Percentiles rank a stretch among this genome's conserved stretches.
These are phyloP conservation scores for Andrena haemorrhoa DNA, from an alignment of 2,888 invertebrate species.

Conservation along the genomic window DNA sequence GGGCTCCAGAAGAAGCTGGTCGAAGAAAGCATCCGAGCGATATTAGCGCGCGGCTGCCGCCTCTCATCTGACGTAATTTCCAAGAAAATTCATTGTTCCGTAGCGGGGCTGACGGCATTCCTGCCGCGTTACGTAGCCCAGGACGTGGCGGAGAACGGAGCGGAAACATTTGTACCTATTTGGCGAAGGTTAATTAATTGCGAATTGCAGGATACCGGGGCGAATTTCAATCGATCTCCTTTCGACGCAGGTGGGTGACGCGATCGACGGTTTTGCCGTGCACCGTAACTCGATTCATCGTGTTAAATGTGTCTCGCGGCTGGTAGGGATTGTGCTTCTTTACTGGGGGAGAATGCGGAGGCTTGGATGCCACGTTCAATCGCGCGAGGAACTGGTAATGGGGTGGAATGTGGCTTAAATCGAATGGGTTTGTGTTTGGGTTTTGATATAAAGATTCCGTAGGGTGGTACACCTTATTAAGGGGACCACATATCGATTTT, in stretches of 20 bases:
- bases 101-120: slow-evolving; percentile 9
- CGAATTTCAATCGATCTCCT: slow-evolving; percentile 8
- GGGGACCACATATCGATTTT: no score
- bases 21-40: slow-evolving; percentile 13
- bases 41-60: slow-evolving; percentile 26
- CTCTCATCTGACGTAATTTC: slow-evolving; percentile 29
- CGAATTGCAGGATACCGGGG: not conserved
- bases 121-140: slow-evolving; percentile 4
- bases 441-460: no score
- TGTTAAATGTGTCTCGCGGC: slow-evolving; percentile 1
- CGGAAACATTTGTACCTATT: slow-evolving; percentile 35
- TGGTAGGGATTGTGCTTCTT: not conserved
- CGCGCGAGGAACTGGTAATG: not conserved
- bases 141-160: not conserved
- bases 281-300: not conserved
- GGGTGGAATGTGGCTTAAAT: not conserved
- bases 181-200: slow-evolving; percentile 45
- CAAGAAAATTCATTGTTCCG: slow-evolving; percentile 34
- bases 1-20: slow-evolving; percentile 23
- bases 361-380: not conserved
- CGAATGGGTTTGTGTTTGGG: not conserved
- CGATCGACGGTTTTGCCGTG: slow-evolving; percentile 15
- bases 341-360: not conserved
- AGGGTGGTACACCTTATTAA: no score
- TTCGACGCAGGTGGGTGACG: slow-evolving; percentile 8